Evolutionary conservation across 2,797 vertebrate species (phyloP).

Genomic region (Spheniscus humboldti): DNA sequence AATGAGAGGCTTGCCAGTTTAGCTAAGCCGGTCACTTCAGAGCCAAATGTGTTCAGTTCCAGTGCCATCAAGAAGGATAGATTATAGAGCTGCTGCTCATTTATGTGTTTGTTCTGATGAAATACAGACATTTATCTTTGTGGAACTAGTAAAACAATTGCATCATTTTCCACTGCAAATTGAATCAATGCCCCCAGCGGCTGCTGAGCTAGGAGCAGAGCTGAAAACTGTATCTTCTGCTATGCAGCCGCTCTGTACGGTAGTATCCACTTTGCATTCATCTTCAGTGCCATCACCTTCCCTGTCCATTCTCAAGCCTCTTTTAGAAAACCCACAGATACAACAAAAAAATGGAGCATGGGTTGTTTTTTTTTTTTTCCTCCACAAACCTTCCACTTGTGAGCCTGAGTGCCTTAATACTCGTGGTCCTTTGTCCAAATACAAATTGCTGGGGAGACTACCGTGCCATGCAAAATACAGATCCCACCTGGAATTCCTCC

Average conservation of each 20-base stretch:
- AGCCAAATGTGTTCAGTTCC: constrained; percentile 35
- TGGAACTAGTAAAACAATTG: constrained; percentile 52
- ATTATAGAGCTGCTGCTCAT: constrained; percentile 42
- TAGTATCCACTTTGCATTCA: not conserved
- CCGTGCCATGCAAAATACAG: not conserved
- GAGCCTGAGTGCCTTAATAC: not conserved
- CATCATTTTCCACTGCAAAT: constrained; percentile 55
- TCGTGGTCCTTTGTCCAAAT: not conserved
- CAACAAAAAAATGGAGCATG: not conserved
- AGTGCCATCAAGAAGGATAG: constrained; percentile 38
- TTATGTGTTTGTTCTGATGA: constrained; percentile 56
- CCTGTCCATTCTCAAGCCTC: not conserved
- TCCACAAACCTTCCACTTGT: not conserved
- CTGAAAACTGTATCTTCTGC: not conserved
- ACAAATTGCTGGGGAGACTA: not conserved
- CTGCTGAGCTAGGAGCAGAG: not conserved
- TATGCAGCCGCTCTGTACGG: not conserved
- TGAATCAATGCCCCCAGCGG: constrained; percentile 28
- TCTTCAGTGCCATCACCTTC: not conserved
- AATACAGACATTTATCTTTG: constrained; percentile 53
- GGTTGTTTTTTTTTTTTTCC: not conserved
- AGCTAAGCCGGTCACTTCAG: not conserved
- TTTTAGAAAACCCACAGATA: not conserved
- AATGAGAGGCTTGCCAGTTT: not conserved
- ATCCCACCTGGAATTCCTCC: not conserved